Base-by-base conservation (phyloP, 2,113 vertebrate species). In the Channa argus region DNA sequence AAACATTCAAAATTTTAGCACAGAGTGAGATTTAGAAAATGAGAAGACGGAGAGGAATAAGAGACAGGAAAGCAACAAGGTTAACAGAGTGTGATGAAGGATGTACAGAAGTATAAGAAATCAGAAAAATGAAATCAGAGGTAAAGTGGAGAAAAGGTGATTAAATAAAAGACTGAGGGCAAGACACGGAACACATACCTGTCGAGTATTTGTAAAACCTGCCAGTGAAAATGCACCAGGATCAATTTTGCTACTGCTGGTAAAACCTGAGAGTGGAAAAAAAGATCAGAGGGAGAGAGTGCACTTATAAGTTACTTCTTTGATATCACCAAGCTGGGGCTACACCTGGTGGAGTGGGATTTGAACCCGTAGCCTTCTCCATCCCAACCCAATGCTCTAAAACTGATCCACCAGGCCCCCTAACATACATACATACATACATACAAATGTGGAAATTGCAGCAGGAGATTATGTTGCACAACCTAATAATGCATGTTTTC, bases 201-300 rank as follows among this genome's bases (percentile, higher is more conserved):
- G 93, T 99, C 98, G 92, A 97, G 84, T 91, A 99, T 97, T 83
- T 98, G 97, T 89, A 96, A 94, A 91, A 99, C 93, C 92, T 98
- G 97, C 98, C 98, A 99, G 92, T 99, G 97, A 94, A 98, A 97
- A 94, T 97, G 97, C 94, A 97, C 97, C 93, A 99, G 96, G 92
- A 99, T 95, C 94, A 99, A 94, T 93, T 98, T 99, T 86, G 98
- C 98, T 92, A 98, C 96, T 67, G 97, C 95, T 86, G 97, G 97
- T 69, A 96, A 94, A 82, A 99, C 96, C 98, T 99, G 88, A 39
- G 45, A 64, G 36, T 71, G 34, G 47, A 3, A 60, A 4, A 53
- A 33, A 4, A 24, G 24, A 60, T 6, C 24, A 60, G 0, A 61
- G 39, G 70, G 15, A 58, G 36, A 39, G 9, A 50, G 3, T 37